Percentiles rank a stretch among this genome's conserved stretches.
Evolutionary conservation across 2,888 invertebrate genomes (phyloP).

Genomic region (Vannuccia rotundouncinata): DNA sequence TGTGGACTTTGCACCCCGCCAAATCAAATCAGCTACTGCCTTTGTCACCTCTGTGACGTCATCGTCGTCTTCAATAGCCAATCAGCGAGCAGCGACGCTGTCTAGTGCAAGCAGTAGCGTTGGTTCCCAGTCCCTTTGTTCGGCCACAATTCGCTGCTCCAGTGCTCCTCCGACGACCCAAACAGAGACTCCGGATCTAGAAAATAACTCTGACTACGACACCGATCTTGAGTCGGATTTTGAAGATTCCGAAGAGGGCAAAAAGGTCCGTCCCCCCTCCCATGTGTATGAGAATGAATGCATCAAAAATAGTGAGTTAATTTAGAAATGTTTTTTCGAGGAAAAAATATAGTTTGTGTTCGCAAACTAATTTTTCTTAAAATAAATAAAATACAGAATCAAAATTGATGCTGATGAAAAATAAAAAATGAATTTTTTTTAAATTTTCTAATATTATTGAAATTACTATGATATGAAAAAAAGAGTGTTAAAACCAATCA

Average conservation of each 20-base stretch:
- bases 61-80: not conserved
- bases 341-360: not conserved
- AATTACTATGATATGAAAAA: too few relatives aligned
- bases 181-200: not conserved
- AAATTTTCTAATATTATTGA: too few relatives aligned
- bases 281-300: not conserved
- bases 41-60: not conserved
- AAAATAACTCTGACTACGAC: not conserved
- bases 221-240: slow-evolving; percentile 16
- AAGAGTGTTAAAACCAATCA: too few relatives aligned
- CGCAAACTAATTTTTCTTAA: too few relatives aligned
- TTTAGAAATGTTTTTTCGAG: not conserved
- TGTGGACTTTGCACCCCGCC: not conserved
- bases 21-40: not conserved
- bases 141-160: not conserved
- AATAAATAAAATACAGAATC: too few relatives aligned
- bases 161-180: not conserved
- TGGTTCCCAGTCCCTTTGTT: not conserved
- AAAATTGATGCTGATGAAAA: too few relatives aligned
- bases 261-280: not conserved
- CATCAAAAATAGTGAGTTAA: not conserved
- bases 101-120: not conserved
- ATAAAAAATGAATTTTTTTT: too few relatives aligned
- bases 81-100: not conserved
- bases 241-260: not conserved